Conservation (phyloP, 2,797 vertebrate genomes). For the Alectoris magna region DNA sequence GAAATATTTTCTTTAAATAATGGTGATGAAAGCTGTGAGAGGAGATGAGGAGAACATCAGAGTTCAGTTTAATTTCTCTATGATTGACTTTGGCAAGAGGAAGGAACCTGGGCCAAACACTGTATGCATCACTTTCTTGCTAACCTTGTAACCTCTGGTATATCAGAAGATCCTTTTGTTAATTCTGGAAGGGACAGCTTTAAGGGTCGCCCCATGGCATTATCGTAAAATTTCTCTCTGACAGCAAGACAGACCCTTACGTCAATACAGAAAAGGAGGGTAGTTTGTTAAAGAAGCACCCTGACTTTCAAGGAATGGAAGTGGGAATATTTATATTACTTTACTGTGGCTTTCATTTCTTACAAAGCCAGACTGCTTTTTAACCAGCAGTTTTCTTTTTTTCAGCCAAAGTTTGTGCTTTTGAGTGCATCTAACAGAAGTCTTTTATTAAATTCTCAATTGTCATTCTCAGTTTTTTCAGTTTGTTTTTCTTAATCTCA, state of each 20-base stretch:
- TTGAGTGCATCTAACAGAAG: background rate
- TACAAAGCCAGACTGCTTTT: background rate
- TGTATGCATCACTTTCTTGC: accelerated
- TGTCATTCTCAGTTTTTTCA: background rate
- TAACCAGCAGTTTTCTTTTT: background rate
- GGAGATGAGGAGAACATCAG: background rate
- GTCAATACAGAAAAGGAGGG: background rate
- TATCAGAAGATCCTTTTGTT: background rate
- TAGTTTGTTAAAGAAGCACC: background rate
- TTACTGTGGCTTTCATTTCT: background rate
- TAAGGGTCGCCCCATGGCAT: background rate
- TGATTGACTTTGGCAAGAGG: background rate
- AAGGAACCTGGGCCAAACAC: background rate
- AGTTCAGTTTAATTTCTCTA: background rate
- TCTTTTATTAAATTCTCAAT: conserved; percentile 4
- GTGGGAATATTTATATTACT: background rate
- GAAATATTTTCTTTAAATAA: background rate
- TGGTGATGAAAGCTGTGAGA: background rate
- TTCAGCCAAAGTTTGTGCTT: background rate
- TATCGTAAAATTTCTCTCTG: background rate
- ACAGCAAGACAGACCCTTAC: background rate
- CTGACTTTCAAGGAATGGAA: background rate
- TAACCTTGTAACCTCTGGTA: background rate
- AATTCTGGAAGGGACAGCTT: background rate
- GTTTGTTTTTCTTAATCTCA: background rate